Evolutionary conservation across 2,888 invertebrate species (phyloP), one percentile per base, ranked within the genome.

Genomic region (Erebia aethiops): DNA sequence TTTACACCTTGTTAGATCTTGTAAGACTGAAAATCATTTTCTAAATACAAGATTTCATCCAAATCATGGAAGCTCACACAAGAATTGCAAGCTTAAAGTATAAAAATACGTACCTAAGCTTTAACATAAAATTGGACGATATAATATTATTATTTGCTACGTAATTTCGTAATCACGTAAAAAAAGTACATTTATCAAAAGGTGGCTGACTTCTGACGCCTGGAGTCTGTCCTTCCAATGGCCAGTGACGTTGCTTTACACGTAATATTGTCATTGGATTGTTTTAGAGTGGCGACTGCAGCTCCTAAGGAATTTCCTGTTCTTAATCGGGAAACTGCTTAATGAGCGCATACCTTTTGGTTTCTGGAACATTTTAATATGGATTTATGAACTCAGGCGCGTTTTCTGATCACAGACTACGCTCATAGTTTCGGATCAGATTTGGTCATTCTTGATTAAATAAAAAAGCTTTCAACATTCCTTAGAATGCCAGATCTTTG

Each of bases 221-320:
- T 71, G 72, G 64, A 75, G 62, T 74, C 69, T 75, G 74, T 76
- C 77, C 77, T 79, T 73, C 75, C 77, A 75, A 74, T 69, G 69
- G 71, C 60, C 64, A 74, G 77, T 85, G 85, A 89, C 87, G 89
- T 85, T 71, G 78, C 76, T 46, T n/a, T 69, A 74, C 72, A 77
- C 82, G 83, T 84, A 85, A 87, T 87, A 87, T 88, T 90, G 88
- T 87, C 86, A 82, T 83, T 83, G 82, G 83, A 86, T 88, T 88
- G 87, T 89, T 87, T 81, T 86, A 87, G 84, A 86, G 86, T 84
- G 84, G 80, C 82, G 79, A 81, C 74, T 75, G 82, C 35, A 35
- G 35, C 84, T 85, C 89, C 89, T 89, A 89, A 91, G 90, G 90
- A 87, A 91, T 91, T 90, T 92, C 89, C 88, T 87, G 89, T 81